A percentile compares a stretch with the other conserved stretches of the same genome.
These are phyloP conservation scores for Gulo gulo DNA, from an alignment of 2,113 vertebrate genomes.

Conservation along the genomic window DNA sequence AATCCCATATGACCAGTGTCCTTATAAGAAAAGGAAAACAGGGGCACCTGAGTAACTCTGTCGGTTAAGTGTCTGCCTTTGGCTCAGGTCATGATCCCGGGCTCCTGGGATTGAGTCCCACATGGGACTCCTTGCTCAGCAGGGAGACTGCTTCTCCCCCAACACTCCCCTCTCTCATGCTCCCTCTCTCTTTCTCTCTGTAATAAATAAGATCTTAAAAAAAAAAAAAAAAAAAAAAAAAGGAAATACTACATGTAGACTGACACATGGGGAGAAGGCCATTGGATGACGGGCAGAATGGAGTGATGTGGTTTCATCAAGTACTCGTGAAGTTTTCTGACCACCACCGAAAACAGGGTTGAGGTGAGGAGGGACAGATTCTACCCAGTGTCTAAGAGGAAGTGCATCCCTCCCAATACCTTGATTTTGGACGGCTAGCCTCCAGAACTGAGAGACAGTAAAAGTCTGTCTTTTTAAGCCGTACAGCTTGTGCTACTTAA, in stretches of 20 bases:
- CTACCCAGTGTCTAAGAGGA: background rate
- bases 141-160: too few species aligned
- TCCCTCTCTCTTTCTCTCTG: too few species aligned
- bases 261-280: background rate
- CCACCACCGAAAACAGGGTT: background rate
- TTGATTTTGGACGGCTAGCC: background rate
- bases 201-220: too few species aligned
- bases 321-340: background rate
- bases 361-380: background rate
- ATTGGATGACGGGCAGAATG: background rate
- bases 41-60: too few species aligned
- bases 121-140: too few species aligned
- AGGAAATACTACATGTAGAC: background rate
- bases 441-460: background rate
- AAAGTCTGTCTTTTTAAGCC: background rate
- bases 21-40: background rate
- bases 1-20: background rate
- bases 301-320: background rate
- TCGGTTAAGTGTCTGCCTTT: too few species aligned
- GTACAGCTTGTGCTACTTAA: background rate
- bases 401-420: background rate
- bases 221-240: too few species aligned
- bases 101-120: too few species aligned
- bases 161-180: too few species aligned
- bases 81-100: too few species aligned